These are phyloP conservation scores for Pararge aegeria DNA, from an alignment of 1,140 invertebrate species.

Conservation along the genomic window DNA sequence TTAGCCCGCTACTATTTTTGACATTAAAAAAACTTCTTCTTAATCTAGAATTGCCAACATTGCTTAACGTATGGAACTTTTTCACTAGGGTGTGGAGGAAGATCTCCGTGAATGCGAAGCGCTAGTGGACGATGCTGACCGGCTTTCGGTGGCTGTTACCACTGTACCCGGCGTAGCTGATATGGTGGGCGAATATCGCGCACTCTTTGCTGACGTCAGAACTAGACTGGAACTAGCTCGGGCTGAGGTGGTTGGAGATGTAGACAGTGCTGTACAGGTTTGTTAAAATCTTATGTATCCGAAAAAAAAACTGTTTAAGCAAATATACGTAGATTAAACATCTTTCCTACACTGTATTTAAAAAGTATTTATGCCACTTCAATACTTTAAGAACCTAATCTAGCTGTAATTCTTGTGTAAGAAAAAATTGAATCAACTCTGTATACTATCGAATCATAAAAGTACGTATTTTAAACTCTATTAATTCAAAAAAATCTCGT, in stretches of 20 bases:
- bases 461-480: no score
- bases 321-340: no score
- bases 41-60: no score
- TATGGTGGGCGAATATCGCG: constrained; percentile 66
- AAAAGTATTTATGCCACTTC: no score
- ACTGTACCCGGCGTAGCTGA: constrained; percentile 45
- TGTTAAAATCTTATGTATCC: background rate
- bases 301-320: background rate
- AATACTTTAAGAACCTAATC: no score
- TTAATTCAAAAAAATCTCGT: no score
- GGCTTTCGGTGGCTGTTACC: constrained; percentile 41
- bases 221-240: constrained; percentile 50
- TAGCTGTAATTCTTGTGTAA: no score
- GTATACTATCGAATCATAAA: no score
- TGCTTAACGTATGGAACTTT: constrained; percentile 8
- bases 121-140: constrained; percentile 56
- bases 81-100: constrained; percentile 54
- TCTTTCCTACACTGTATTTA: no score
- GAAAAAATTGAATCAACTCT: no score
- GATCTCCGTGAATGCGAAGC: constrained; percentile 57
- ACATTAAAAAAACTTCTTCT: no score
- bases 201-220: constrained; percentile 57
- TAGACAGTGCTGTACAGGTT: constrained; percentile 68
- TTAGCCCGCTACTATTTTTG: no score
- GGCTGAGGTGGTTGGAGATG: constrained; percentile 57